Conservation (phyloP, 2,113 vertebrate species). For the Clarias gariepinus region DNA sequence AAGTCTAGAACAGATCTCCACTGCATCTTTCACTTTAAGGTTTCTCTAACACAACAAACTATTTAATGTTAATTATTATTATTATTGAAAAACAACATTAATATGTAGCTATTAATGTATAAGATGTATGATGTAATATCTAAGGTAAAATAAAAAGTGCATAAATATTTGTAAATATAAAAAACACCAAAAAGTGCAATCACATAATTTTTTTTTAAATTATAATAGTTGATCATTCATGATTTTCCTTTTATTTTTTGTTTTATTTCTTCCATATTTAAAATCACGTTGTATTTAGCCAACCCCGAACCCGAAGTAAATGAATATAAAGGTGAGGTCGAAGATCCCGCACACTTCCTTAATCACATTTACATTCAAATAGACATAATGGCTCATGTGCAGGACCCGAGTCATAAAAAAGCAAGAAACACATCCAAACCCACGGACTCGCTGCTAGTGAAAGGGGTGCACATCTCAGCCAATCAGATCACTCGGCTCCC, state of each 20-base stretch:
- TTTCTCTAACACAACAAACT: neutral
- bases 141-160: too few relatives aligned
- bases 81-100: neutral
- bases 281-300: neutral
- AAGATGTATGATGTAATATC: too few relatives aligned
- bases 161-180: too few relatives aligned
- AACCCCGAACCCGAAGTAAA: neutral
- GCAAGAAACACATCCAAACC: neutral
- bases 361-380: neutral
- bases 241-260: neutral
- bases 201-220: too few relatives aligned
- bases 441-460: neutral
- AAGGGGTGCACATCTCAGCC: neutral
- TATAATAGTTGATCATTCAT: neutral
- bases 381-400: neutral
- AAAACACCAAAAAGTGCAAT: neutral
- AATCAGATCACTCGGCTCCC: neutral
- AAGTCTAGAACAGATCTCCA: too few relatives aligned
- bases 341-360: neutral
- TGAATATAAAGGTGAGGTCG: neutral
- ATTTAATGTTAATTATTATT: too few relatives aligned
- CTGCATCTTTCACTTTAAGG: neutral
- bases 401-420: neutral
- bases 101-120: neutral
- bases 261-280: neutral